Evolutionary conservation across 2,797 vertebrate genomes (phyloP).

Genomic region (Lophius americanus): DNA sequence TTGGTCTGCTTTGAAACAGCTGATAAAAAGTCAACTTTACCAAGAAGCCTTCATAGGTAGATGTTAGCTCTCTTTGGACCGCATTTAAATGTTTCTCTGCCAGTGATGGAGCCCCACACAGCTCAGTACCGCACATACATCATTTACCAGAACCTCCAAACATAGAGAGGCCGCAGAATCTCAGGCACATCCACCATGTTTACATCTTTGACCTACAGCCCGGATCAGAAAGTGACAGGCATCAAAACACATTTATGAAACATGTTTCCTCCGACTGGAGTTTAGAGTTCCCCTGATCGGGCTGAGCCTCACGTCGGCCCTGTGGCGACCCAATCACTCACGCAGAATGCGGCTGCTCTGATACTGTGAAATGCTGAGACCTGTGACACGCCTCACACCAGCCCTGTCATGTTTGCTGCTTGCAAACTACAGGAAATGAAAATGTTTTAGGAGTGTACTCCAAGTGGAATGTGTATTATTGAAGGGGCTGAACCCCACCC

Average conservation of each 20-base stretch:
- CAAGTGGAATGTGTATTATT: too few species aligned
- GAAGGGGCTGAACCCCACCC: too few species aligned
- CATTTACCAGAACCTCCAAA: not conserved
- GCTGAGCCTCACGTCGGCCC: conserved; percentile 21
- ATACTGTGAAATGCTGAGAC: conserved; percentile 21
- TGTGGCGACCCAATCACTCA: conserved; percentile 14
- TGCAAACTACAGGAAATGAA: conserved; percentile 14
- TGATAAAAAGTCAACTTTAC: too few species aligned
- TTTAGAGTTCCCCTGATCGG: conserved; percentile 9
- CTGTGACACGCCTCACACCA: conserved; percentile 7
- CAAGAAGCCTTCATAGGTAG: too few species aligned
- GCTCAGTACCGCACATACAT: not conserved
- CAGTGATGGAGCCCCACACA: too few species aligned
- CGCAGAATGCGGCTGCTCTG: conserved; percentile 7
- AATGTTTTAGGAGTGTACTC: too few species aligned
- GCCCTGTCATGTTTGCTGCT: not conserved
- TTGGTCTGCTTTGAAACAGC: too few species aligned
- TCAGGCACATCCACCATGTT: not conserved
- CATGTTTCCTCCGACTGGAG: not conserved
- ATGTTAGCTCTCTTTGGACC: not conserved
- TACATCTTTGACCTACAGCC: conserved; percentile 15
- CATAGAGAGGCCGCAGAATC: not conserved
- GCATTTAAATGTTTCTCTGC: not conserved
- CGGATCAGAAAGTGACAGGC: not conserved
- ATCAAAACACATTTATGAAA: not conserved